Conservation (phyloP, 2,888 invertebrate genomes). For the Drosophila recens region DNA sequence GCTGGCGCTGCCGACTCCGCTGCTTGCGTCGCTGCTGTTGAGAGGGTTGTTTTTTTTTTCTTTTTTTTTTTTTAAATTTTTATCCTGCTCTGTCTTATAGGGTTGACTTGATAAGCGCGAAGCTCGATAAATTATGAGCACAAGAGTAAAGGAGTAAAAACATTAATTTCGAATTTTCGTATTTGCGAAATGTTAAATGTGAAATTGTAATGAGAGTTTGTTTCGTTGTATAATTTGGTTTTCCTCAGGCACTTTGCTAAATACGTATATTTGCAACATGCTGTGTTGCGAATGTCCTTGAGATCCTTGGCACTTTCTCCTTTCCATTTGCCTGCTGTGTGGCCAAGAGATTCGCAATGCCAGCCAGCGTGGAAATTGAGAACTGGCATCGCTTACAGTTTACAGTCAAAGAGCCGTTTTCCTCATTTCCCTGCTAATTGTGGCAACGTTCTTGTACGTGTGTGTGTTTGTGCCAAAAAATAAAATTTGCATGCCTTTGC, state of each 20-base stretch:
- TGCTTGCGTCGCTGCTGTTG: conserved; percentile 33
- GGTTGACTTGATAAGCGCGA: conserved; percentile 64
- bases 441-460: conserved; percentile 2
- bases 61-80: conserved; percentile 3
- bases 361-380: conserved; percentile 45
- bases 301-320: conserved; percentile 63
- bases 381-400: conserved; percentile 46
- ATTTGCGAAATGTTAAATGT: conserved; percentile 40
- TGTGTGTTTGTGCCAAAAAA: conserved; percentile 39
- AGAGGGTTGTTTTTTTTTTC: conserved; percentile 67
- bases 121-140: conserved; percentile 58
- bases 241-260: conserved; percentile 20
- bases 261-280: conserved; percentile 43
- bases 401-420: conserved; percentile 38
- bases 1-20: conserved; percentile 26
- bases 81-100: conserved; percentile 13
- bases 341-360: conserved; percentile 58
- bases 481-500: conserved; percentile 72
- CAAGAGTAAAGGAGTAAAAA: conserved; percentile 45
- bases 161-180: conserved; percentile 6
- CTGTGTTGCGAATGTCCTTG: conserved; percentile 58
- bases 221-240: conserved; percentile 32
- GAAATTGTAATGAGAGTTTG: conserved; percentile 61
- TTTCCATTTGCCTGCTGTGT: conserved; percentile 42
- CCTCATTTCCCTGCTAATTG: conserved; percentile 54